Conservation (phyloP, 2,113 vertebrate species). For the Ellobius talpinus region DNA sequence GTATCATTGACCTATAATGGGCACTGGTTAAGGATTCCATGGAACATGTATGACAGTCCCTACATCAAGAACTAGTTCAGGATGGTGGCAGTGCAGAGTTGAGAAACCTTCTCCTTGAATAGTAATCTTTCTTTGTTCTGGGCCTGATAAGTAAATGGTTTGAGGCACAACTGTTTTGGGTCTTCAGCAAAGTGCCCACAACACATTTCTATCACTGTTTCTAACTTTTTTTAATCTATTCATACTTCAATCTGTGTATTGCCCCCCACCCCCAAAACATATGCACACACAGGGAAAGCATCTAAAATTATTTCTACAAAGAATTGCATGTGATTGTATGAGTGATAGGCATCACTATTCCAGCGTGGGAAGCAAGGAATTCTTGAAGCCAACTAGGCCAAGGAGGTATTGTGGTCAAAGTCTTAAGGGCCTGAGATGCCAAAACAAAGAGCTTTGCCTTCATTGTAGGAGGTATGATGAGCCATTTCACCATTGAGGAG, state of each 20-base stretch:
- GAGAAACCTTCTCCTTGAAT: background rate
- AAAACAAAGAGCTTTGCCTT: background rate
- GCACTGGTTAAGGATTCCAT: background rate
- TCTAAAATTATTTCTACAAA: background rate
- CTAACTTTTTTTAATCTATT: background rate
- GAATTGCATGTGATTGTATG: background rate
- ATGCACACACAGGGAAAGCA: background rate
- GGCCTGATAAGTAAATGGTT: background rate
- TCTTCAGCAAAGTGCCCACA: background rate
- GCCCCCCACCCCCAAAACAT: background rate
- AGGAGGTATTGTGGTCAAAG: background rate
- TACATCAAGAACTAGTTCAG: background rate
- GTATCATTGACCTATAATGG: background rate
- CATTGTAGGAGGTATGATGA: rapidly evolving
- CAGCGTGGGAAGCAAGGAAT: background rate
- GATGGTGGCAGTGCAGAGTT: background rate
- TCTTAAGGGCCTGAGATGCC: background rate
- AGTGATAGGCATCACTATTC: background rate
- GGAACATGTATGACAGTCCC: background rate
- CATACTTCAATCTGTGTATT: background rate
- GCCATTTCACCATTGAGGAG: background rate
- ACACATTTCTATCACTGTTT: background rate
- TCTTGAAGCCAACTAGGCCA: background rate
- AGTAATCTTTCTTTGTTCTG: background rate
- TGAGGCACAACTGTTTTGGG: background rate